Conservation (phyloP, 2,113 vertebrate genomes). For the Cottus gobio region DNA sequence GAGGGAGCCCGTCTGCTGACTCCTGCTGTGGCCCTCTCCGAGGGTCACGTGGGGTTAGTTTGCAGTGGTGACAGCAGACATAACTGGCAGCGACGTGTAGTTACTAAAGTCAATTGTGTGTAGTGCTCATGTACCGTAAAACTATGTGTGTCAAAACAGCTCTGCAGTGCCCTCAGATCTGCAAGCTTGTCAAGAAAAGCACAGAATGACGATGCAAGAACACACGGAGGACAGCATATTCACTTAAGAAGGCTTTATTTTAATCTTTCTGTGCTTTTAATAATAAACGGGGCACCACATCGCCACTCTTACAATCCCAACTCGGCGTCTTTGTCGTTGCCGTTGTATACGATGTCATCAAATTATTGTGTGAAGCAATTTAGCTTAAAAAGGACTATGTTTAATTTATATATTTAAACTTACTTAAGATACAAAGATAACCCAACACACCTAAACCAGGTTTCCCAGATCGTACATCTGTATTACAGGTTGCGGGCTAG, state of each 20-base stretch:
- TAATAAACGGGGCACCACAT: conserved; percentile 5
- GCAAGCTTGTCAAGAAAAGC: conserved; percentile 10
- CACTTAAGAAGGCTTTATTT: conserved; percentile 5
- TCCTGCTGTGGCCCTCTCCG: conserved; percentile 58
- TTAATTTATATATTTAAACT: too few relatives aligned
- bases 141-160: not conserved
- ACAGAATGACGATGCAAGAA: not conserved
- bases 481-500: not conserved
- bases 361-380: not conserved
- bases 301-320: not conserved
- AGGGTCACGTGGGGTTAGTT: conserved; percentile 61
- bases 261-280: not conserved
- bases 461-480: not conserved
- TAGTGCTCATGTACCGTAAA: not conserved
- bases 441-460: too few relatives aligned
- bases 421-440: too few relatives aligned
- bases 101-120: conserved; percentile 23
- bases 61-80: conserved; percentile 61
- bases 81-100: conserved; percentile 44
- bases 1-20: conserved; percentile 69
- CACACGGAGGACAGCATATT: not conserved
- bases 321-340: too few relatives aligned
- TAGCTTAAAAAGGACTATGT: not conserved
- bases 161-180: conserved; percentile 16
- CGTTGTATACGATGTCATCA: not conserved